phyloP scores from a whole-genome alignment of 2,113 vertebrate genomes.

The Thamnophis sirtalis region DNA sequence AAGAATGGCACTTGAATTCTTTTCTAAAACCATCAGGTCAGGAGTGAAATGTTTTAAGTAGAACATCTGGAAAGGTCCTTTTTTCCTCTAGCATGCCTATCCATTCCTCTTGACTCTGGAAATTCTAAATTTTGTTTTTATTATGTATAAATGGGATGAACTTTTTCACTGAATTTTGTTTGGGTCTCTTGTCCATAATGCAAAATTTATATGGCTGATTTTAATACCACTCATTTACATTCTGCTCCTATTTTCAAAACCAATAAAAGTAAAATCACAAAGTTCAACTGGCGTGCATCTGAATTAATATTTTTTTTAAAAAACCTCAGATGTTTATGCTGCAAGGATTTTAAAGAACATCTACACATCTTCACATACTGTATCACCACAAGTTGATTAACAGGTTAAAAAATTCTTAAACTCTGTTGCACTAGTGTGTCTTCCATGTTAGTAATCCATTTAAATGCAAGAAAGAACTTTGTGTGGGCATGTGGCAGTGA shows the following conservation, averaged over 20 bases:
- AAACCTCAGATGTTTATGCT: background rate
- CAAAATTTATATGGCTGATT: background rate
- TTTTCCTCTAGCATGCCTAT: background rate
- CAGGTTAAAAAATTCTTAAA: background rate
- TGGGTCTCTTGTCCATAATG: background rate
- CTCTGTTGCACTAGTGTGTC: background rate
- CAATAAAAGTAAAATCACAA: background rate
- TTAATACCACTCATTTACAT: background rate
- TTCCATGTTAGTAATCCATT: background rate
- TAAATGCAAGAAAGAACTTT: background rate
- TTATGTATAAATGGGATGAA: background rate
- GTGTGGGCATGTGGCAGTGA: background rate
- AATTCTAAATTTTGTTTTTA: background rate
- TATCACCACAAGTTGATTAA: background rate
- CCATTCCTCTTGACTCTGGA: background rate
- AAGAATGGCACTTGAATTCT: background rate
- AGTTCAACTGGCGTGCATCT: background rate
- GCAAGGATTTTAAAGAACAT: background rate
- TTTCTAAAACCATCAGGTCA: background rate
- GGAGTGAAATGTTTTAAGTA: background rate
- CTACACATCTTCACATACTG: background rate
- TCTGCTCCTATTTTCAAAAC: background rate
- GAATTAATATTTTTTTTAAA: background rate
- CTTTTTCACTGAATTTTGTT: background rate
- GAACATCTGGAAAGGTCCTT: background rate